Evolutionary conservation across 1,140 invertebrate genomes (phyloP), one percentile per base, ranked within the genome.

Genomic region (Brachionus calyciflorus): DNA sequence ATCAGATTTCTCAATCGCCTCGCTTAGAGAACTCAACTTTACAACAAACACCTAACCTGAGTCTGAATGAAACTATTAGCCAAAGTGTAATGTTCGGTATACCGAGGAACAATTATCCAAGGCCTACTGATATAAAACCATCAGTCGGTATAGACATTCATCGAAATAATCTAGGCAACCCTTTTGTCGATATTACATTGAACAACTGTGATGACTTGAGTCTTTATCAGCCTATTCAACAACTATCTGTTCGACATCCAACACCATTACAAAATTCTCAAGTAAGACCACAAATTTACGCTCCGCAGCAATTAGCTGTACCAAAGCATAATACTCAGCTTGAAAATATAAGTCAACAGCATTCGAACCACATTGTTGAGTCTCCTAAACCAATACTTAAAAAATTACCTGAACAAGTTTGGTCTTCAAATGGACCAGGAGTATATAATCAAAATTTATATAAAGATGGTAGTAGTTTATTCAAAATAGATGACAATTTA

Each of bases 31-130:
- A 65, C 24, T 24, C 17, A 40, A 19, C 14, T 1, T 65, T 24
- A 24, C 19, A 65, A 26, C 44, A 17, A 44, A 14, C 9, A n/a
- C n/a, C n/a, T n/a, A 63, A 63, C 37, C 17, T 63, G 28, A 65
- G 33, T 17, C 12, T 24, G 7, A 65, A 65, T 9, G 60, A 65
- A 44, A 44, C 60, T 12, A 65, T 65, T 12, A 44, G 60, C 14
- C 41, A 65, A 24, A 65, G 60, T 65, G 60, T 65, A 41, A 65
- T 65, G 60, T 65, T 65, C n/a, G 60, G 60, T 12, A 65, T 65
- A 44, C 60, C 60, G 4, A 41, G 60, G 30, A 41, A 44, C 24
- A 44, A 65, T 26, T 65, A 21, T 44, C 60, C 60, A 1, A 41
- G 37, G 44, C 60, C 60, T 26, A 2, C 24, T 14, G 60, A 41